Evolutionary conservation across 2,113 vertebrate species (phyloP).

Genomic region (Tachycineta bicolor): DNA sequence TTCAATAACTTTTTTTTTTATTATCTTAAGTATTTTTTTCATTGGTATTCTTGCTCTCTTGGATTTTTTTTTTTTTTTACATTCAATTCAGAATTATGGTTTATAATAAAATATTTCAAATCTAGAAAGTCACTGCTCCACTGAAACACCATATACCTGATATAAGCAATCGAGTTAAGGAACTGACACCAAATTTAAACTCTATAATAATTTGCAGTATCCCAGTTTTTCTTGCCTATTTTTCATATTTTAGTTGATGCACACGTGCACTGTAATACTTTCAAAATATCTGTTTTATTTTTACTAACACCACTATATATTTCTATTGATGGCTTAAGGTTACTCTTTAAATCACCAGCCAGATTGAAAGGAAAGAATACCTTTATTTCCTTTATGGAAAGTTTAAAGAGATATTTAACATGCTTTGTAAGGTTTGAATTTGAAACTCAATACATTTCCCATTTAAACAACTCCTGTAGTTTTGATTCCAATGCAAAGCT

Average conservation of each 20-base stretch:
- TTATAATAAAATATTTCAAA: neutral
- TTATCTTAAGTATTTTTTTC: neutral
- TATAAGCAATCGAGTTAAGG: neutral
- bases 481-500: constrained; percentile 12
- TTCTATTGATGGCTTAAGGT: neutral
- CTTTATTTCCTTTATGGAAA: neutral
- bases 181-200: neutral
- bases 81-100: neutral
- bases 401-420: constrained; percentile 18
- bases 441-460: constrained; percentile 9
- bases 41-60: neutral
- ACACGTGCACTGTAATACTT: neutral
- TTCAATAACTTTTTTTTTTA: neutral
- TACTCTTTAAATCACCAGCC: neutral
- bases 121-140: neutral
- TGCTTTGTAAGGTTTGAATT: constrained; percentile 6
- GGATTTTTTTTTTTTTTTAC: neutral
- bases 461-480: neutral
- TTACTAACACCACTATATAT: neutral
- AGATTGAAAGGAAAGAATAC: constrained; percentile 4
- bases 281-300: neutral
- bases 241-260: neutral
- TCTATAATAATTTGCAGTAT: neutral
- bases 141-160: neutral
- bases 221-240: neutral